phyloP scores from a whole-genome alignment of 1,140 invertebrate species.

The Bombus confusus region DNA sequence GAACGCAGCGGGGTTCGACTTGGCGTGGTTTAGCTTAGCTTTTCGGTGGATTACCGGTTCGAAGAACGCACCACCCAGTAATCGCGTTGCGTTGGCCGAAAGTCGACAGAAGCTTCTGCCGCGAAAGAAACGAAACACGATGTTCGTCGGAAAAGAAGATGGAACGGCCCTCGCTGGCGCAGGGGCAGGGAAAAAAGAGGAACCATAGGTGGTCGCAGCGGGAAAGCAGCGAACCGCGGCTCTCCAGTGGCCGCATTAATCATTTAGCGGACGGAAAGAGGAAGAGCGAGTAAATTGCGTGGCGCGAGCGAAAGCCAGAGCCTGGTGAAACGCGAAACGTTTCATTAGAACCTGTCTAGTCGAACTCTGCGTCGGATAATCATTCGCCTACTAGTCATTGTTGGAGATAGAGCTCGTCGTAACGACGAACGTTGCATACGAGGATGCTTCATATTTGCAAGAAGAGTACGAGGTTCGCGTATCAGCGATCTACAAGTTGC shows the following conservation, averaged over 20 bases:
- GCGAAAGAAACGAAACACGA: slow-evolving; percentile 44
- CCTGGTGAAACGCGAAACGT: slow-evolving; percentile 71
- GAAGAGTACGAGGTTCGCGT: too few relatives aligned
- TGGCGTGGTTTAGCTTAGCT: too few relatives aligned
- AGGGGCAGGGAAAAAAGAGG: slow-evolving; percentile 37
- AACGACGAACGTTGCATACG: too few relatives aligned
- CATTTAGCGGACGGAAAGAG: slow-evolving; percentile 51
- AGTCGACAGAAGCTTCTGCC: slow-evolving; percentile 24
- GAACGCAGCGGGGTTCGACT: too few relatives aligned
- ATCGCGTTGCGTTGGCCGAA: background rate
- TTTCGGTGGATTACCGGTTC: too few relatives aligned
- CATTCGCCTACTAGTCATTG: slow-evolving; percentile 39
- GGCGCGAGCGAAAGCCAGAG: slow-evolving; percentile 31
- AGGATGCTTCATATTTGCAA: too few relatives aligned
- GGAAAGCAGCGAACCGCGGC: slow-evolving; percentile 71
- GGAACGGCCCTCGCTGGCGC: background rate
- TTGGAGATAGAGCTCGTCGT: too few relatives aligned
- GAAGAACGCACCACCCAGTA: too few relatives aligned
- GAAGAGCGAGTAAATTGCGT: background rate
- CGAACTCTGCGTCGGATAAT: slow-evolving; percentile 63
- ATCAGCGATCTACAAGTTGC: too few relatives aligned
- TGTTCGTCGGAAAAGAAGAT: slow-evolving; percentile 31
- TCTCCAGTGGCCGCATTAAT: slow-evolving; percentile 74
- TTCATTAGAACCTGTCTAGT: slow-evolving; percentile 74
- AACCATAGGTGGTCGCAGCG: slow-evolving; percentile 71